Evolutionary conservation across 2,888 invertebrate species (phyloP).

Genomic region (Andricus curvator): DNA sequence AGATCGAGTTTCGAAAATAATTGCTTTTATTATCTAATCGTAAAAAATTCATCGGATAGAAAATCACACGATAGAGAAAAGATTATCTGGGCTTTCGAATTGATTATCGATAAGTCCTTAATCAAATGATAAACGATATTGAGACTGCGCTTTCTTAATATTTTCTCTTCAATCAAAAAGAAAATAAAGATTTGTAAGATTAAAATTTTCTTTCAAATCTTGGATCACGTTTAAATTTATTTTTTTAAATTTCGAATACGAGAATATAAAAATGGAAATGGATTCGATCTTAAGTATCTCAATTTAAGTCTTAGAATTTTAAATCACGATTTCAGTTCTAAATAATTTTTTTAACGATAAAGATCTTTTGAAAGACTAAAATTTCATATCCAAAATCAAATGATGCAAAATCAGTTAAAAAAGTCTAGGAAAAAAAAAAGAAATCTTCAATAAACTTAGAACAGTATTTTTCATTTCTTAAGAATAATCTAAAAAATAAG

Average conservation of each 20-base stretch:
- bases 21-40: not conserved
- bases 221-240: too few relatives aligned
- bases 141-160: not conserved
- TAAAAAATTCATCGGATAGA: not conserved
- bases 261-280: too few relatives aligned
- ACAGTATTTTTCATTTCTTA: slow-evolving; percentile 8
- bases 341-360: too few relatives aligned
- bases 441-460: slow-evolving; percentile 42
- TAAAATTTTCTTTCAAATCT: too few relatives aligned
- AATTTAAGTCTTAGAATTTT: too few relatives aligned
- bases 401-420: too few relatives aligned
- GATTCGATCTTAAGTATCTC: too few relatives aligned
- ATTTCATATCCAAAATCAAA: too few relatives aligned
- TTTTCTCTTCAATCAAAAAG: not conserved
- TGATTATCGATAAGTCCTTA: not conserved
- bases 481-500: slow-evolving; percentile 33
- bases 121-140: not conserved
- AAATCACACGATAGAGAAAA: not conserved
- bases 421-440: slow-evolving; percentile 39
- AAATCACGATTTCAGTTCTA: too few relatives aligned
- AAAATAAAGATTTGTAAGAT: slow-evolving; percentile 31
- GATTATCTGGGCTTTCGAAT: slow-evolving; percentile 79
- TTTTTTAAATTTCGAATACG: too few relatives aligned
- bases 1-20: not conserved
- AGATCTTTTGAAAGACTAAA: too few relatives aligned